Percentiles rank a stretch among this genome's conserved stretches.
phyloP scores from a whole-genome alignment of 64 coral and sea anemone species.

The Acropora tenuis region DNA sequence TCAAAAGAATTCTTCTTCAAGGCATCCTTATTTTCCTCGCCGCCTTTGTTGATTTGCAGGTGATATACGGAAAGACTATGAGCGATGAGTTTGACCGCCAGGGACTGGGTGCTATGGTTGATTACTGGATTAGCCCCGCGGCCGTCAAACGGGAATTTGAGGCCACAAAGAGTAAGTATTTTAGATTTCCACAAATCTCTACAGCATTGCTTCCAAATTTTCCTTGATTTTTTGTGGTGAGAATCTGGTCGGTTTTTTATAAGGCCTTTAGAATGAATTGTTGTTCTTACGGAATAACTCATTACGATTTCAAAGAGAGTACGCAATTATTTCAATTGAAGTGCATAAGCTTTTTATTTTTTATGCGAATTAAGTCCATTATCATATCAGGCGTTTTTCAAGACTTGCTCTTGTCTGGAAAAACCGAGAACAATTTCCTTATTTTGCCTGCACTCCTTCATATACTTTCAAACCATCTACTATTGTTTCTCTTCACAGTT shows the following conservation, averaged over 20 bases:
- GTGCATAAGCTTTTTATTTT: no score
- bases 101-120: constrained; percentile 88
- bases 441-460: no score
- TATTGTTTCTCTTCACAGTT: constrained; percentile 41
- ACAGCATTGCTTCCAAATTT: not conserved
- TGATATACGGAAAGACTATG: constrained; percentile 86
- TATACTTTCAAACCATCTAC: not conserved
- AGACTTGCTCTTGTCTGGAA: no score
- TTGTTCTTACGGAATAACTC: no score
- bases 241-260: no score
- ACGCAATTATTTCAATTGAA: no score
- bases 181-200: not conserved
- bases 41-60: constrained; percentile 39
- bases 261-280: no score
- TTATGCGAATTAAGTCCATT: no score
- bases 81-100: constrained; percentile 99
- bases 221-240: not conserved
- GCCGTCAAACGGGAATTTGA: constrained; percentile 98
- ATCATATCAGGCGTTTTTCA: no score
- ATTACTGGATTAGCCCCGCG: constrained; percentile 99
- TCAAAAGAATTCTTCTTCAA: no score
- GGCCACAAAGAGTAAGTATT: constrained; percentile 84
- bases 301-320: no score
- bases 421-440: no score
- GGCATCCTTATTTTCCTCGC: not conserved